Base-by-base conservation (phyloP, 1,140 invertebrate genomes). In the Cotesia chilonis region DNA sequence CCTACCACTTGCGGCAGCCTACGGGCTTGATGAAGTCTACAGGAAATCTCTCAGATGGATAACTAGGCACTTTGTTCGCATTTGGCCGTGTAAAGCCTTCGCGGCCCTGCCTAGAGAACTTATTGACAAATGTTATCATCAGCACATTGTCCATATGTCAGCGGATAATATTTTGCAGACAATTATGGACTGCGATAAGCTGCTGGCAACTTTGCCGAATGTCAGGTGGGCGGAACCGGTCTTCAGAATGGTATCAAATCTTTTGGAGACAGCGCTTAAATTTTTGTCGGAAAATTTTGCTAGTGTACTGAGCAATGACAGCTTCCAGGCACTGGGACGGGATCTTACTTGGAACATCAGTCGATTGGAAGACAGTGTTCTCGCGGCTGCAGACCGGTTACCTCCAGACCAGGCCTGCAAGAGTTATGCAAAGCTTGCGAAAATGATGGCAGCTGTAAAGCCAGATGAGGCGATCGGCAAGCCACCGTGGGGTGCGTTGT, bases 71-170 rank as follows among this genome's bases (percentile, higher is more conserved):
- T 96, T 96, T 81, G 89, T 93, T 6, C 89, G 92, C 78, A 92
- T 96, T 36, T 97, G 95, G 95, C 92, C 94, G 0, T 95, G 93
- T 0, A 93, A 95, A 78, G 90, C 92, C 17, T 96, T 97, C 85
- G 93, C 94, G 0, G 90, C 91, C 70, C 83, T 96, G 59, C 94
- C 94, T 0, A 88, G 92, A 38, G 94, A 96, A 78, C 86, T 96
- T 0, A 88, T 94, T 72, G 92, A 95, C 51, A 92, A 94, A 79
- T 94, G 94, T 81, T 94, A 93, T 78, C 91, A 93, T 78, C 93
- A 95, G 75, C 93, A 94, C 77, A 90, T 94, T 35, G 90, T 93
- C 0, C 91, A 94, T 78, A 89, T 94, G 88, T 89, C 88, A 35
- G 84, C 88, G 4, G 90, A 92, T 74, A 91, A 90, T 74, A 88